phyloP scores from a whole-genome alignment of 2,113 vertebrate genomes.

The Canis aureus region DNA sequence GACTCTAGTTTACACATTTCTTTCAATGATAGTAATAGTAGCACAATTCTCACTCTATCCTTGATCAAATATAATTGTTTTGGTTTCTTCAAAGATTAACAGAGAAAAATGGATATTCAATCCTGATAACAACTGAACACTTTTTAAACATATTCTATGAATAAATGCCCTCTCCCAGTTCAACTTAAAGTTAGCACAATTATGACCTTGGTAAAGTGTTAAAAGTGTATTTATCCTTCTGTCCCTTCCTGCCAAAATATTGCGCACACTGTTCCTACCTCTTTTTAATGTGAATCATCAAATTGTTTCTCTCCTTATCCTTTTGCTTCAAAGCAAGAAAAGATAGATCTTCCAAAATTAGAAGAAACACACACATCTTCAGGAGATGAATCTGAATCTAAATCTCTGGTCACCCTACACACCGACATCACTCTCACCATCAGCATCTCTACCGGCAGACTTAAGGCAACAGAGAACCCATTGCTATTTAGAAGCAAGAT shows the following conservation, averaged over 20 bases:
- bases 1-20: constrained; percentile 2
- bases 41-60: constrained; percentile 21
- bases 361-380: constrained; percentile 2
- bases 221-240: constrained; percentile 18
- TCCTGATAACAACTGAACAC: not conserved
- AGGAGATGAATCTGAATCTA: not conserved
- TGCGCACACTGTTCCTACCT: not conserved
- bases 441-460: not conserved
- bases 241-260: not conserved
- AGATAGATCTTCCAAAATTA: constrained; percentile 25
- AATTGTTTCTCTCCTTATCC: constrained; percentile 12
- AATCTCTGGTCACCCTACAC: not conserved
- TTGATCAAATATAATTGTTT: constrained; percentile 57
- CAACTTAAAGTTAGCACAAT: constrained; percentile 34
- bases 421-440: not conserved
- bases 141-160: constrained; percentile 49
- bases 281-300: constrained; percentile 37
- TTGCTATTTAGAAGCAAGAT: not conserved
- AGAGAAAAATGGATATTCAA: constrained; percentile 30
- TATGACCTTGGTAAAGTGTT: not conserved
- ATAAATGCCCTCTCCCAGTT: not conserved
- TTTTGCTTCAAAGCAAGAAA: constrained; percentile 19
- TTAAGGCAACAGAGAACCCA: not conserved
- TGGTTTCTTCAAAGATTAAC: constrained; percentile 18
- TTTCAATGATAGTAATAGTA: not conserved